phyloP scores from a whole-genome alignment of 2,888 invertebrate genomes.

The Drosophila gaucha region DNA sequence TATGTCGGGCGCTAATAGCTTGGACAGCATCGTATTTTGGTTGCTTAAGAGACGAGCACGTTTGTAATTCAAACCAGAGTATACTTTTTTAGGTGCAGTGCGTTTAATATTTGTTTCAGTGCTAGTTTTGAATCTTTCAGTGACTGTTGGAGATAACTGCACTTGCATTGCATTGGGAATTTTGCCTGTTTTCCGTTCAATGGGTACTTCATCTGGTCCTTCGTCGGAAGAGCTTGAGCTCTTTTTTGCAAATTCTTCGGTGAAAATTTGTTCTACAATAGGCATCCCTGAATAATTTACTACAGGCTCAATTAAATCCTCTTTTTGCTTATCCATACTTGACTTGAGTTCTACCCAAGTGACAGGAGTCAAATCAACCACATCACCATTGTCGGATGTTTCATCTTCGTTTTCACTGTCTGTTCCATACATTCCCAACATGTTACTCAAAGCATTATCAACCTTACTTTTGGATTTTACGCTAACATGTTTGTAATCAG shows the following conservation, averaged over 20 bases:
- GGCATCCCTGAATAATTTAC: rapidly evolving
- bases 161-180: neutral
- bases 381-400: neutral
- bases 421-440: constrained; percentile 83
- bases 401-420: constrained; percentile 67
- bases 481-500: constrained; percentile 66
- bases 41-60: constrained; percentile 55
- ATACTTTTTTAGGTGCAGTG: constrained; percentile 18
- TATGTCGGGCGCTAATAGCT: constrained; percentile 91
- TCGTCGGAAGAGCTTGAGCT: constrained; percentile 60
- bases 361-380: neutral
- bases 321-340: neutral
- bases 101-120: constrained; percentile 10
- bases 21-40: constrained; percentile 88
- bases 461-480: constrained; percentile 24
- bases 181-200: constrained; percentile 40
- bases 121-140: neutral
- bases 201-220: constrained; percentile 71
- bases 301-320: neutral
- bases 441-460: constrained; percentile 65
- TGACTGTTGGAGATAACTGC: too few species aligned
- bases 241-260: neutral
- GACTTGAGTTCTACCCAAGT: neutral
- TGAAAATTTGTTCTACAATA: neutral
- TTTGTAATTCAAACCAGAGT: constrained; percentile 75